A percentile compares a stretch with the other conserved stretches of the same genome.
These are phyloP conservation scores for Schizopygopsis pylzovi DNA, from an alignment of 2,797 vertebrate genomes.

Conservation along the genomic window DNA sequence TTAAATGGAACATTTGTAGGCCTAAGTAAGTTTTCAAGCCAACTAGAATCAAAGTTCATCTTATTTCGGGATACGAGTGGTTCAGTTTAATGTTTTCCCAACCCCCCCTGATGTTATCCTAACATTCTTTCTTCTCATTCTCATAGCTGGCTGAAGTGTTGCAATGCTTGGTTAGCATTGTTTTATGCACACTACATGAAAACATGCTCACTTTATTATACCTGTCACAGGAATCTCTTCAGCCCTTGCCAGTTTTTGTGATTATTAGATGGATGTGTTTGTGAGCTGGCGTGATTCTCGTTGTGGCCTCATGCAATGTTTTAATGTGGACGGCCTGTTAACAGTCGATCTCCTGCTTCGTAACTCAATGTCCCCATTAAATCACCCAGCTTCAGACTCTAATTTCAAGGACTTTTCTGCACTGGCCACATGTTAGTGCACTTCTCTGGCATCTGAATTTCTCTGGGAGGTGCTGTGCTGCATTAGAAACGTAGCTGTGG, in stretches of 20 bases:
- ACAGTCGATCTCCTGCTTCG: neutral
- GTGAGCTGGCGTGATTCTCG: slow-evolving; percentile 18
- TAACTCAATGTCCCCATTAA: slow-evolving; percentile 19
- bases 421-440: slow-evolving; percentile 30
- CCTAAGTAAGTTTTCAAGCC: slow-evolving; percentile 34
- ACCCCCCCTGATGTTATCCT: slow-evolving; percentile 8
- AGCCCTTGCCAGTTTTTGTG: slow-evolving; percentile 24
- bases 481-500: slow-evolving; percentile 26
- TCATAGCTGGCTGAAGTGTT: neutral
- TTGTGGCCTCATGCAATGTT: slow-evolving; percentile 23
- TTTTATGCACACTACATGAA: slow-evolving; percentile 8
- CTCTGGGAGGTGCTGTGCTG: slow-evolving; percentile 27
- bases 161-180: slow-evolving; percentile 35
- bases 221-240: neutral
- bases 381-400: slow-evolving; percentile 18
- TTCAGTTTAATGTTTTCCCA: slow-evolving; percentile 29
- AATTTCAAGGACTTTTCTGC: slow-evolving; percentile 33
- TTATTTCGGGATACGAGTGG: slow-evolving; percentile 45
- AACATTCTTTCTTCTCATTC: slow-evolving; percentile 20
- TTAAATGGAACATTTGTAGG: slow-evolving; percentile 51
- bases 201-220: neutral
- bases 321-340: neutral
- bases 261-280: slow-evolving; percentile 41
- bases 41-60: slow-evolving; percentile 55
- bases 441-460: slow-evolving; percentile 4